Evolutionary conservation across 1,140 invertebrate genomes (phyloP), one percentile per base, ranked within the genome.

Genomic region (Papilio machaon): DNA sequence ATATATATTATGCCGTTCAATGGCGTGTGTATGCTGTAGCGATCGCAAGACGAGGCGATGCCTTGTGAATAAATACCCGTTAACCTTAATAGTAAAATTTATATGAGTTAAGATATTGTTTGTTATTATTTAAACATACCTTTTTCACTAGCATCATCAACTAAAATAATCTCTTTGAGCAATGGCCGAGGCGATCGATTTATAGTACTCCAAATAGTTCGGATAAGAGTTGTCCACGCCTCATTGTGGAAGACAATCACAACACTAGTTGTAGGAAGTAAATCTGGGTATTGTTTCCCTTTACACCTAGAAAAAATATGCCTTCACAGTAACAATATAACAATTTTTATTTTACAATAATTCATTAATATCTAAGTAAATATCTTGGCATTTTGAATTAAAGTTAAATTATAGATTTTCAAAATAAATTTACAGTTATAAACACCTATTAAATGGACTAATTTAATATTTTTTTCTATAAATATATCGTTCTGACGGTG

Each of bases 221-320:
- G 95, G 43, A 99, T 95, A 5, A 99, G 95, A 0, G 99, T 99
- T n/a, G 98, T 97, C 98, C 98, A 99, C 0, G 99, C 99, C 94
- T 99, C 99, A 92, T 99, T 99, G 94, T 99, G 99, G 95, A 99
- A 99, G 54, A 99, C 99, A 86, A 99, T 99, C 19, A 99, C 98
- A 86, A 99, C 98, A 89, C 97, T 98, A 19, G 98, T 99, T 43
- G 97, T 96, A 7, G 98, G 98, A 88, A 99, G 95, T 82, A 97
- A 95, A 70, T 96, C 95, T 73, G 97, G 96, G 93, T 98, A 98
- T 46, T 94, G 95, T 90, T 98, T 98, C 84, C 93, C 95, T 91
- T 97, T 97, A 90, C 97, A 98, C 43, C 97, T 98, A 91, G 58
- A 95, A 95, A 87, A 86, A 82, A 83, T 87, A 80, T 15, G 17